Evolutionary conservation across 2,113 vertebrate species (phyloP).

Genomic region (Bostrychus sinensis): DNA sequence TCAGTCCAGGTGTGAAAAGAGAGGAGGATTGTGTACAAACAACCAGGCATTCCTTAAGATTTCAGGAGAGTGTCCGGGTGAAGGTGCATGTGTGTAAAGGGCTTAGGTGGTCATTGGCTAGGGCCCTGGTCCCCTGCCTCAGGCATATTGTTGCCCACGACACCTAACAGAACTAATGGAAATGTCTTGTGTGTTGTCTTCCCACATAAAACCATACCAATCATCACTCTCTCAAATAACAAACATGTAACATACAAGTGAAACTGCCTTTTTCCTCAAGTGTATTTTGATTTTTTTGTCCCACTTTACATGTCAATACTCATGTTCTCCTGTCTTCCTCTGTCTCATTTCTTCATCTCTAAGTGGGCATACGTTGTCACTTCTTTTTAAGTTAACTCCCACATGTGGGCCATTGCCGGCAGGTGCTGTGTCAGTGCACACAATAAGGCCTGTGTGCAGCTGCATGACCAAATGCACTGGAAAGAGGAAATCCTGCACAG

Average conservation of each 20-base stretch:
- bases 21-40: too few relatives aligned
- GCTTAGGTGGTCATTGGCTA: too few relatives aligned
- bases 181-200: too few relatives aligned
- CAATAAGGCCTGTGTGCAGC: constrained; percentile 43
- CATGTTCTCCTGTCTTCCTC: neutral
- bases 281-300: neutral
- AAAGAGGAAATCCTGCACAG: constrained; percentile 71
- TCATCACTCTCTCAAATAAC: neutral
- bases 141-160: neutral
- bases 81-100: too few relatives aligned
- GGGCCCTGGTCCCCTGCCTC: too few relatives aligned
- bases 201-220: neutral
- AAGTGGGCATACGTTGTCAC: constrained; percentile 61
- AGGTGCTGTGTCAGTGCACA: constrained; percentile 48
- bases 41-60: too few relatives aligned
- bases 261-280: neutral
- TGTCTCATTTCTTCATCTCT: constrained; percentile 6
- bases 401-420: constrained; percentile 29
- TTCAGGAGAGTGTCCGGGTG: too few relatives aligned
- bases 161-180: too few relatives aligned
- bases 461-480: constrained; percentile 46
- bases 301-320: neutral
- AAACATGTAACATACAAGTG: too few relatives aligned
- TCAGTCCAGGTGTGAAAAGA: too few relatives aligned
- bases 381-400: constrained; percentile 36